Evolutionary conservation across 2,797 vertebrate species (phyloP).

Genomic region (Gambelia wislizenii): DNA sequence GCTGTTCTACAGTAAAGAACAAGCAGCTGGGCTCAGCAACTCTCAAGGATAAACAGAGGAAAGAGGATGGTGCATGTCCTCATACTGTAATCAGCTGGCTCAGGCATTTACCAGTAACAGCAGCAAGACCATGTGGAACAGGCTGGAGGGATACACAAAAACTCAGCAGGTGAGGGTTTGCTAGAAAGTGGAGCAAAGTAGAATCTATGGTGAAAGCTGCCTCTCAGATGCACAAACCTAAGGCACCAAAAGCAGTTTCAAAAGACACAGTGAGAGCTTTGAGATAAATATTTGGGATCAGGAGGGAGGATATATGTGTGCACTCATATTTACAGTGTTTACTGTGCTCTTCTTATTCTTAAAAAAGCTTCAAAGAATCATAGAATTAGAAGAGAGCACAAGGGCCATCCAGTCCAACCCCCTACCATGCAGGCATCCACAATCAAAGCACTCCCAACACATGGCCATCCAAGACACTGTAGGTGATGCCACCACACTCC

Average conservation of each 20-base stretch:
- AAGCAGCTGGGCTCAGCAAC: slow-evolving; percentile 7
- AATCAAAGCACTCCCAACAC: too few relatives aligned
- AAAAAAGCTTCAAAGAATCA: too few relatives aligned
- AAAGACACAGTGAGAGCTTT: neutral
- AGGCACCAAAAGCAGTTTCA: neutral
- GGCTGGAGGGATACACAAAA: neutral
- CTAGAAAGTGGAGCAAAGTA: neutral
- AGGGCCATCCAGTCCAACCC: too few relatives aligned
- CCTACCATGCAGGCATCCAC: too few relatives aligned
- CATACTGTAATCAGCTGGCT: neutral
- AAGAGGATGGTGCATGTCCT: neutral
- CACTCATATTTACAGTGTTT: neutral
- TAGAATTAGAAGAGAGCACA: too few relatives aligned
- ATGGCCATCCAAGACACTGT: too few relatives aligned
- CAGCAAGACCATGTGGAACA: too few relatives aligned
- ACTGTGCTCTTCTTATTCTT: too few relatives aligned
- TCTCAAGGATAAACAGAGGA: neutral
- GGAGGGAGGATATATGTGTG: neutral
- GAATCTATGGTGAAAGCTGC: neutral
- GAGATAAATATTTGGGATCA: neutral
- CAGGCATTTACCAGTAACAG: neutral
- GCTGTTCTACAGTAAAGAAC: neutral
- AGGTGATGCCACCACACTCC: too few relatives aligned
- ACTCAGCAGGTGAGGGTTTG: neutral
- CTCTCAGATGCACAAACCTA: neutral